phyloP scores from a whole-genome alignment of 2,888 invertebrate genomes.

The Morinoia aosen region DNA sequence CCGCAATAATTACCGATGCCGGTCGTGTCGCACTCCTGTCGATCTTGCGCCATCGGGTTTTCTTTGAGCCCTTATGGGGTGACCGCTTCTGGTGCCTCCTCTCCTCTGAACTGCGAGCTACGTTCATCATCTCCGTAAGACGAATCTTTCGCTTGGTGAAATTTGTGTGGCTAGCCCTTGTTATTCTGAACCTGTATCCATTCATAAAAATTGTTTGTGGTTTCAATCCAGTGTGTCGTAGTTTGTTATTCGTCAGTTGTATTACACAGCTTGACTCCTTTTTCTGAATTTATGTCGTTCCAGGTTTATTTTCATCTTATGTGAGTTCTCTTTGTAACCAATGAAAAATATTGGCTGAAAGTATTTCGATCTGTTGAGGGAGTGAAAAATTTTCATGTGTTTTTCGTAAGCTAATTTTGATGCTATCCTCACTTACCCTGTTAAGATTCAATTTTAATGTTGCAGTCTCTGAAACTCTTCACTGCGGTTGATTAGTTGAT shows the following conservation, averaged over 20 bases:
- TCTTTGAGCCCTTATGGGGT: background rate
- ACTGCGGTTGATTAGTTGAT: too few species aligned
- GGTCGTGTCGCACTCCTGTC: background rate
- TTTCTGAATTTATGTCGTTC: too few species aligned
- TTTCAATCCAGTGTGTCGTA: background rate
- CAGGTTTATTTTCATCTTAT: background rate
- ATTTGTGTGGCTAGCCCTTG: background rate
- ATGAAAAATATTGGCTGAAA: background rate
- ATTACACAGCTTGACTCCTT: background rate
- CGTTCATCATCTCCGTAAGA: background rate
- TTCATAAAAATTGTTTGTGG: background rate
- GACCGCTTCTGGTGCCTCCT: background rate
- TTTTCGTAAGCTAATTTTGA: too few species aligned
- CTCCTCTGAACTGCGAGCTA: background rate
- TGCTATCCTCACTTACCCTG: too few species aligned
- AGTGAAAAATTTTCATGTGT: too few species aligned
- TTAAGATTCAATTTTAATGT: too few species aligned
- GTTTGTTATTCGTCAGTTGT: background rate
- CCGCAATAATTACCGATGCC: slow-evolving; percentile 2
- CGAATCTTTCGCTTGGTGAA: background rate
- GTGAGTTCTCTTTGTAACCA: background rate
- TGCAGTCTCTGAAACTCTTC: too few species aligned
- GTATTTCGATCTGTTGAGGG: too few species aligned
- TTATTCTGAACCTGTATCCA: background rate
- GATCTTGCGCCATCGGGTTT: background rate